Conservation (phyloP, 2,797 vertebrate genomes). For the Scarus forsteni region DNA sequence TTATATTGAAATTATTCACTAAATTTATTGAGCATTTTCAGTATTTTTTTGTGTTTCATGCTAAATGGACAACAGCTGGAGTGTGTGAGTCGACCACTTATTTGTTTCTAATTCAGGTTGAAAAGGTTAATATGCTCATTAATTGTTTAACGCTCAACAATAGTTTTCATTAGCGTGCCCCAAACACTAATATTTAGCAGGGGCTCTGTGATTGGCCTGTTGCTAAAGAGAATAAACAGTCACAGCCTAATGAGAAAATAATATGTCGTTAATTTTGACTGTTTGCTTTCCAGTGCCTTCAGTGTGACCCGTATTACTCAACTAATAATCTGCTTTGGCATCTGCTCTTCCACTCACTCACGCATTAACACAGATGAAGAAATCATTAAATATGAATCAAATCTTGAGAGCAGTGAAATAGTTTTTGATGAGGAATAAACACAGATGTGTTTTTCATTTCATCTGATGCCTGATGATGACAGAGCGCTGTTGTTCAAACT, state of each 20-base stretch:
- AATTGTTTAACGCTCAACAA: background rate
- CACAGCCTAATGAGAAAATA: background rate
- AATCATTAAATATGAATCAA: background rate
- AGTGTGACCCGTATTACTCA: background rate
- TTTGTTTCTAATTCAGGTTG: too few relatives aligned
- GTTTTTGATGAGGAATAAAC: background rate
- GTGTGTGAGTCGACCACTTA: too few relatives aligned
- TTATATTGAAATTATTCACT: too few relatives aligned
- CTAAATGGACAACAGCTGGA: too few relatives aligned
- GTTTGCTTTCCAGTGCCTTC: background rate
- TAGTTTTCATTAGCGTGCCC: background rate
- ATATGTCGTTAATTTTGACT: background rate
- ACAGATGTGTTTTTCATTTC: background rate
- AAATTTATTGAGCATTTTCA: too few relatives aligned
- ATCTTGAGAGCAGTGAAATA: background rate
- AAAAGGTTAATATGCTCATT: too few relatives aligned
- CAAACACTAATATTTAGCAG: background rate
- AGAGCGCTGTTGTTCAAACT: background rate
- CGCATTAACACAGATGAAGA: conserved; percentile 2
- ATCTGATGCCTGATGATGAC: background rate
- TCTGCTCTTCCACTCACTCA: background rate
- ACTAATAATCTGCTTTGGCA: background rate
- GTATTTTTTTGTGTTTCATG: too few relatives aligned
- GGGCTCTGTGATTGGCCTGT: background rate
- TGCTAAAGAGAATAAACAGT: background rate